Base-by-base conservation (phyloP, 2,113 vertebrate species). In the Oxyruncus cristatus region DNA sequence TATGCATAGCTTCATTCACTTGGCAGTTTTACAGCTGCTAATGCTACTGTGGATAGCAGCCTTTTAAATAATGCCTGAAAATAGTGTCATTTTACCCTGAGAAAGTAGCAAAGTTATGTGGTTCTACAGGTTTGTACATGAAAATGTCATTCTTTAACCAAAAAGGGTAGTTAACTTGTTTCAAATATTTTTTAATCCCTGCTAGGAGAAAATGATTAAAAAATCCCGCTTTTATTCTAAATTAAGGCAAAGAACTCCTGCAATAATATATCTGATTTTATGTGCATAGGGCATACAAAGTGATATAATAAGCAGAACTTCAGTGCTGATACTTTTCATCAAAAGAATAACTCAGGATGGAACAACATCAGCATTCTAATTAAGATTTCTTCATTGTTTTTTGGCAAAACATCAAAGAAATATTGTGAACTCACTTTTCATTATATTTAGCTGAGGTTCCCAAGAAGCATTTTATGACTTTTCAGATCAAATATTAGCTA, bases 391-490 rank as follows among this genome's bases (percentile, higher is more conserved):
- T 93, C 65, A 74, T 27, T 67, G 46, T 4, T 77, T 88, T 92
- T 68, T 86, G 61, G 65, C 44, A 91, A 94, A 88, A 84, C 56
- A 92, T 93, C 67, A 96, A 91, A 96, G 85, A 92, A 84, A 88
- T 27, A 3, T 28, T 74, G 30, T 41, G 75, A 92, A 90, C 14
- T n/a, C 14, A 74, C 83, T 92, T 85, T 94, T 88, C 44, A 17
- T 50, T 85, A n/a, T 42, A 20, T 78, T 70, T 50, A 67, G 39
- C 32, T 44, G 33, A 77, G 30, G 6, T 63, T 8, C 21, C 8
- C 55, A 81, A 82, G 49, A 85, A 75, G 52, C 3, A 2, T 66
- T 41, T 87, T 42, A 42, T 35, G 19, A 71, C 33, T 86, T 50
- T 41, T 71, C 47, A 39, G 10, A 61, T 52, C 47, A 85, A 35